These are phyloP conservation scores for Trilocha varians DNA, from an alignment of 2,888 invertebrate species.

Conservation along the genomic window DNA sequence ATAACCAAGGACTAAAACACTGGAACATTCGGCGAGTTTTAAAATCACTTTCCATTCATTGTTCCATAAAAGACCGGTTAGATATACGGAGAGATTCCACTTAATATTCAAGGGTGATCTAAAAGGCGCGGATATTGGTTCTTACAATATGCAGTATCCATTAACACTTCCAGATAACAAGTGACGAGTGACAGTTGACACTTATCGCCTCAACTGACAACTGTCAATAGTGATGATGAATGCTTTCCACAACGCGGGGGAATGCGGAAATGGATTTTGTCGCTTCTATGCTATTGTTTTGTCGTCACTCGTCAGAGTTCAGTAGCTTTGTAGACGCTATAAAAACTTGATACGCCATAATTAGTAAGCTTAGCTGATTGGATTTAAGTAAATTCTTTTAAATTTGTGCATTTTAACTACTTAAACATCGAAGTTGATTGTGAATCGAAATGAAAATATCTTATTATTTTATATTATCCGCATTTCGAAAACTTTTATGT, in stretches of 20 bases:
- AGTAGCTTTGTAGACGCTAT: too few relatives aligned
- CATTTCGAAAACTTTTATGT: too few relatives aligned
- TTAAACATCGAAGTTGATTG: too few relatives aligned
- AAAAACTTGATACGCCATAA: too few relatives aligned
- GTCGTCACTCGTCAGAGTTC: too few relatives aligned
- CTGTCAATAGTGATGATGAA: constrained; percentile 34
- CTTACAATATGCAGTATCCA: constrained; percentile 35
- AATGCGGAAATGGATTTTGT: constrained; percentile 7
- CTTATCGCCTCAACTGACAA: constrained; percentile 33
- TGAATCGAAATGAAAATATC: too few relatives aligned
- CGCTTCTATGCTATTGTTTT: too few relatives aligned
- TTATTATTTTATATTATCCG: too few relatives aligned
- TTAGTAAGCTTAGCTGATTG: too few relatives aligned
- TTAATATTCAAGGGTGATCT: constrained; percentile 43
- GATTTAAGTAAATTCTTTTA: too few relatives aligned
- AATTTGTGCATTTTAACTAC: too few relatives aligned
- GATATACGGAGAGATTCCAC: constrained; percentile 45
- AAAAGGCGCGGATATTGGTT: constrained; percentile 56
- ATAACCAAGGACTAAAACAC: too few relatives aligned
- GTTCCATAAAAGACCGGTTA: constrained; percentile 45
- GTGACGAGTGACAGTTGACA: constrained; percentile 24
- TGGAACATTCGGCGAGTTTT: constrained; percentile 37
- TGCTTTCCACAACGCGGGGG: constrained; percentile 15
- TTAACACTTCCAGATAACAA: constrained; percentile 52
- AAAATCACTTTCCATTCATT: constrained; percentile 43